Evolutionary conservation across 2,797 vertebrate genomes (phyloP).

Genomic region (Parauchenoglanis punctatus): DNA sequence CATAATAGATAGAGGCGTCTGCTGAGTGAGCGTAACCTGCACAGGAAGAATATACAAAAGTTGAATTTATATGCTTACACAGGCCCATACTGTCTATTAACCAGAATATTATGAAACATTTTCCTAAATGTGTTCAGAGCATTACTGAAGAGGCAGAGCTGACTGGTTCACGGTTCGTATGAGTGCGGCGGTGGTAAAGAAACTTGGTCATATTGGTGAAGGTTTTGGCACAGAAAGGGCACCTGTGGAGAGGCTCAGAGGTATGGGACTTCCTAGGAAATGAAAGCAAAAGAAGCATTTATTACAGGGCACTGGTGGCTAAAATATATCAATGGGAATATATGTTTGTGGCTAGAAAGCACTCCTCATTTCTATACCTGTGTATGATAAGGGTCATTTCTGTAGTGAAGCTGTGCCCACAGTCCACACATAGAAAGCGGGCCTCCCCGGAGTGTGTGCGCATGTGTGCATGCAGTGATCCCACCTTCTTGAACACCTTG

Average conservation of each 20-base stretch:
- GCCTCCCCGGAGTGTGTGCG: constrained; percentile 87
- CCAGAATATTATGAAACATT: not conserved
- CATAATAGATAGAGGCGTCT: constrained; percentile 71
- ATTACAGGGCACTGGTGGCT: not conserved
- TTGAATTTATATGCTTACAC: not conserved
- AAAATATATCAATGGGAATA: not conserved
- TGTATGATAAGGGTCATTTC: constrained; percentile 90
- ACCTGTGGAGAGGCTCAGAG: constrained; percentile 86
- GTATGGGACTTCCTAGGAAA: constrained; percentile 82
- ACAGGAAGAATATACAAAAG: not conserved
- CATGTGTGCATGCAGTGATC: constrained; percentile 87
- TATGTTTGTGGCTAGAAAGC: not conserved
- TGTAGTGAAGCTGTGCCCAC: constrained; percentile 86
- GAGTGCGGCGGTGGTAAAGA: constrained; percentile 88
- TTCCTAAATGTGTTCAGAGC: not conserved
- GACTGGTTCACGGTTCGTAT: constrained; percentile 58
- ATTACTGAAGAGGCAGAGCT: constrained; percentile 65
- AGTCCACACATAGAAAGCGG: constrained; percentile 88
- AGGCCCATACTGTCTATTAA: not conserved
- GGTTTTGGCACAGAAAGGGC: constrained; percentile 86
- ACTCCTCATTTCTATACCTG: constrained; percentile 66
- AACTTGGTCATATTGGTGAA: constrained; percentile 96
- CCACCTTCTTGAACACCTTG: constrained; percentile 88
- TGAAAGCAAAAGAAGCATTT: not conserved
- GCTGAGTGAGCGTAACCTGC: constrained; percentile 62